Conservation (phyloP, 2,113 vertebrate genomes). For the Ivindomyrus marchei region DNA sequence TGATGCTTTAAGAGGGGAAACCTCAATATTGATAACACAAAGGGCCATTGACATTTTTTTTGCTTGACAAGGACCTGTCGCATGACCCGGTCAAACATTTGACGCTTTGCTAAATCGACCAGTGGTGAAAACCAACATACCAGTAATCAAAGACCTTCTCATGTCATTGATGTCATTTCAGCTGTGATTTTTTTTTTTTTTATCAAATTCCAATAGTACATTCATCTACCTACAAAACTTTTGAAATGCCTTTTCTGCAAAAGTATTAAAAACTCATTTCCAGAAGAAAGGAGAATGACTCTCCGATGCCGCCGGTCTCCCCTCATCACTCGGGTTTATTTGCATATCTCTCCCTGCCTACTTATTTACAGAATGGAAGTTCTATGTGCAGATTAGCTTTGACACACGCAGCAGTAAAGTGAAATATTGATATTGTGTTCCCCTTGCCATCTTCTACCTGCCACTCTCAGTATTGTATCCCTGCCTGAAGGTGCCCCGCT, state of each 20-base stretch:
- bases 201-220: background rate
- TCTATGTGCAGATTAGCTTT: slow-evolving; percentile 64
- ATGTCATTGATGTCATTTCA: background rate
- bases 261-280: background rate
- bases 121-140: background rate
- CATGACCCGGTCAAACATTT: background rate
- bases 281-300: slow-evolving; percentile 45
- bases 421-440: slow-evolving; percentile 54
- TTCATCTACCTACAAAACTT: background rate
- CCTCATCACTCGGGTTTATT: slow-evolving; percentile 57
- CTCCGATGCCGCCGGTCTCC: slow-evolving; percentile 60
- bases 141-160: background rate
- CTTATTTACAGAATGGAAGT: slow-evolving; percentile 38
- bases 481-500: slow-evolving; percentile 47
- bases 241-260: background rate
- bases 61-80: background rate
- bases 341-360: slow-evolving; percentile 51
- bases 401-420: slow-evolving; percentile 48
- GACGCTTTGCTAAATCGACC: background rate
- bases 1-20: background rate
- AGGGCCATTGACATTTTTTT: background rate
- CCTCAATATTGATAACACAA: background rate
- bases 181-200: background rate
- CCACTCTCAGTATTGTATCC: slow-evolving; percentile 46
- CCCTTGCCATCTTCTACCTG: slow-evolving; percentile 42